Evolutionary conservation across 2,113 vertebrate species (phyloP).

Genomic region (Heteronetta atricapilla): DNA sequence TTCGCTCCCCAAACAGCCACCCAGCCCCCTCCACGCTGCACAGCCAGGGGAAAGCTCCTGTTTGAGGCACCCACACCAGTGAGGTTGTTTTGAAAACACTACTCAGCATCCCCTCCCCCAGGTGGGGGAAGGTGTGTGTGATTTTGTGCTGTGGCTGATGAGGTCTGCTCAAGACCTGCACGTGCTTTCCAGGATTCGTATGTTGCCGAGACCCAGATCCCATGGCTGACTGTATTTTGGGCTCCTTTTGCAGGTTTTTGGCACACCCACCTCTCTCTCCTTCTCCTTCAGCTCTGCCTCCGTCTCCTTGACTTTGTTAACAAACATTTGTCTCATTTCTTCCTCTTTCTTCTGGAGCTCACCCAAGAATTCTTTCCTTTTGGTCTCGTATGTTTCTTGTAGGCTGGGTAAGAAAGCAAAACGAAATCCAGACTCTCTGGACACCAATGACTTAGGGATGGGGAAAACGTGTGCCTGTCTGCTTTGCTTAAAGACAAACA

Average conservation of each 20-base stretch:
- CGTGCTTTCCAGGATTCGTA: not conserved
- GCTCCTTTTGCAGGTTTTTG: not conserved
- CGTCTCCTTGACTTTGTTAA: conserved; percentile 97
- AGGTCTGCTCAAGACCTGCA: not conserved
- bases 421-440: not conserved
- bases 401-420: conserved; percentile 80
- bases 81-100: not conserved
- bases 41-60: not conserved
- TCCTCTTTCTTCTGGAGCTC: conserved; percentile 97
- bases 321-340: conserved; percentile 98
- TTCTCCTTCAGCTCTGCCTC: conserved; percentile 96
- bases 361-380: conserved; percentile 94
- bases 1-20: not conserved
- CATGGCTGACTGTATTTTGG: not conserved
- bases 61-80: not conserved
- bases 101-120: not conserved
- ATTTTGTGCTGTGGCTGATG: not conserved
- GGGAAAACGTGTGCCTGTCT: not conserved
- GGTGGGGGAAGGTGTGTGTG: not conserved
- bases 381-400: conserved; percentile 96
- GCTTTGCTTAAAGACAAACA: not conserved
- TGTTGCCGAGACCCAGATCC: not conserved
- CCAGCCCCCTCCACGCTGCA: fast-evolving
- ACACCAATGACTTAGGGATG: not conserved
- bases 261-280: conserved; percentile 89